Evolutionary conservation across 2,113 vertebrate species (phyloP).

Genomic region (Apodemus sylvaticus): DNA sequence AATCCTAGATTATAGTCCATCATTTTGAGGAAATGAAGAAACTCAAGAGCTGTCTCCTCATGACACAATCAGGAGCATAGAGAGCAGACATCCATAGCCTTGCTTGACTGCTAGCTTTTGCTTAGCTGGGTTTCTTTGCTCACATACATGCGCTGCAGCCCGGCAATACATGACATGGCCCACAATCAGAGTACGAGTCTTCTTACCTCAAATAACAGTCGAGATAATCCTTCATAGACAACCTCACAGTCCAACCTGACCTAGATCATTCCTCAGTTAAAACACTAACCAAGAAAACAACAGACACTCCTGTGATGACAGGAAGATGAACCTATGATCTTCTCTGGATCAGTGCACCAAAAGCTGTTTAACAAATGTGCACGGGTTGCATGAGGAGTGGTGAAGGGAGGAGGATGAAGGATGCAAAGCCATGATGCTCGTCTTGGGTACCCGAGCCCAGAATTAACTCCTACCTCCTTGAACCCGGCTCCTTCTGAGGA

Average conservation of each 20-base stretch:
- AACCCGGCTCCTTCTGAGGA: not conserved
- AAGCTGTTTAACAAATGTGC: not conserved
- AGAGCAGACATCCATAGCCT: not conserved
- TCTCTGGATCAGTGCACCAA: not conserved
- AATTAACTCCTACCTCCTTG: not conserved
- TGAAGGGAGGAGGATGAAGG: too few species aligned
- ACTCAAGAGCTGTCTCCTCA: not conserved
- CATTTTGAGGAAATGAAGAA: not conserved
- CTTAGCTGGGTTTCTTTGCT: not conserved
- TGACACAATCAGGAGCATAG: not conserved
- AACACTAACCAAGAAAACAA: not conserved
- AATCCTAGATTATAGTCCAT: not conserved
- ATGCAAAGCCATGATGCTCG: too few species aligned
- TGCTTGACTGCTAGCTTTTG: not conserved
- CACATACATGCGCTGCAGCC: too few species aligned
- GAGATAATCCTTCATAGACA: not conserved
- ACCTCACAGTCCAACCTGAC: not conserved
- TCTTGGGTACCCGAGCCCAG: not conserved
- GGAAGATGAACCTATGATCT: not conserved
- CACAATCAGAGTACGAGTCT: not conserved
- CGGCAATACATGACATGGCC: too few species aligned
- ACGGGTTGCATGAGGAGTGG: not conserved
- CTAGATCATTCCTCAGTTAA: not conserved
- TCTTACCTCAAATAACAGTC: not conserved
- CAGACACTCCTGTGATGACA: not conserved